Base-by-base conservation (phyloP, 2,113 vertebrate genomes). In the Chauna torquata region DNA sequence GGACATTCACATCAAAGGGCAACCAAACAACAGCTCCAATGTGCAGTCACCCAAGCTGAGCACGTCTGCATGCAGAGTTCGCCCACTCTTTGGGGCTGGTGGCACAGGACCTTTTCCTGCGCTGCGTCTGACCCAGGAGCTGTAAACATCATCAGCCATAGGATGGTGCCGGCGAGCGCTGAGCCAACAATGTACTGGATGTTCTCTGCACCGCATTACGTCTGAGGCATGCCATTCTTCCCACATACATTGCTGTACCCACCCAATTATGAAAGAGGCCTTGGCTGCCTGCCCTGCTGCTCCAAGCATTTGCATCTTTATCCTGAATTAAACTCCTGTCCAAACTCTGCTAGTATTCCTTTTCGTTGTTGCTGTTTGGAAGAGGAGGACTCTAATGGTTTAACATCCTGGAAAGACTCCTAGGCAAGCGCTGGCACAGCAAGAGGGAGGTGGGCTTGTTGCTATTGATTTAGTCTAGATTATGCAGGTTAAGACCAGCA, bases 221-320 rank as follows among this genome's bases (percentile, higher is more conserved):
- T 95, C 88, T 90, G 57, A 91, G 90, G 79, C 87, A 93, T 96
- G 93, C 96, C 82, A 68, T 95, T 95, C 96, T 97, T 96, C 96
- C 97, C 82, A 96, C 96, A 95, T 93, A 64, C 17, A 65, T 91
- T 79, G 69, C 80, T 64, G 52, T 68, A 95, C 69, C 94, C 97
- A 93, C 97, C 97, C 97, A 65, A 15, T 94, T 94, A 94, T 94
- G 79, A 96, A 97, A 94, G 79, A 92, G 57, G 69, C 64, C 34
- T 95, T 97, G 97, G 95, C 85, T 90, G 92, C 85, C 64, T 88
- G 95, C 94, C 94, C 52, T 81, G 50, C 85, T 72, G 72, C 72
- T 97, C 88, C 47, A 92, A 10, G n/a, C 76, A 94, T 65, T 92
- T 96, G 85, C 92, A 96, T 90, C 94, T 93, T 96, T 93, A 93